Evolutionary conservation across 2,888 invertebrate genomes (phyloP).

Genomic region (Hydraecia micacea): DNA sequence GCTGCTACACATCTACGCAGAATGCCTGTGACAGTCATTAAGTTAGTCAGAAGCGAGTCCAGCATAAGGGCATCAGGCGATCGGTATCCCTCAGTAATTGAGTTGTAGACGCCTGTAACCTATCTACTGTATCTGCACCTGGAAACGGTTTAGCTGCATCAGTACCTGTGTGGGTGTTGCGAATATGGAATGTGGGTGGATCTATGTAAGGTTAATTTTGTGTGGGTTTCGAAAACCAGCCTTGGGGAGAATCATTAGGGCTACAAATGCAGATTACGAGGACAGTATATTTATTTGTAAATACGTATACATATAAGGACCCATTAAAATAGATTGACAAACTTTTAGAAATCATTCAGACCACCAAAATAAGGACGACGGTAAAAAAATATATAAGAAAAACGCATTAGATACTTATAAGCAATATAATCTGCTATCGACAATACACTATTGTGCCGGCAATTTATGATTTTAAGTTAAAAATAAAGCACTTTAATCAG

Average conservation of each 20-base stretch:
- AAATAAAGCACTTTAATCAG: no score
- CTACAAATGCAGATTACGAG: background rate
- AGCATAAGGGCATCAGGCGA: background rate
- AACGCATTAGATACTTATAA: no score
- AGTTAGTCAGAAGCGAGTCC: background rate
- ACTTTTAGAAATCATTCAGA: no score
- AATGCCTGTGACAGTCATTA: slow-evolving; percentile 1
- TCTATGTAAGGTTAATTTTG: background rate
- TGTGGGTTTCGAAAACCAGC: background rate
- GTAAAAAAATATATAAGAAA: no score
- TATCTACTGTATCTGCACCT: background rate
- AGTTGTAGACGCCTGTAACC: background rate
- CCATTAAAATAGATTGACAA: no score
- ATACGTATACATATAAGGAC: no score
- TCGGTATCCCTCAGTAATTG: slow-evolving; percentile 1
- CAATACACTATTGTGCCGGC: no score
- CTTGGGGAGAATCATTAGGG: background rate
- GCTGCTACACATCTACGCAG: background rate
- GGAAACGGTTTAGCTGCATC: background rate
- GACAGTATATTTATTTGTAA: background rate
- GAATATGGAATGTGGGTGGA: background rate
- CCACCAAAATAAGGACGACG: no score
- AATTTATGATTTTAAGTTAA: no score
- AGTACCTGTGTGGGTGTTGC: background rate
- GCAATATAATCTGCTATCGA: no score